Evolutionary conservation across 2,888 invertebrate species (phyloP).

Genomic region (Drosophila fulvimacula): DNA sequence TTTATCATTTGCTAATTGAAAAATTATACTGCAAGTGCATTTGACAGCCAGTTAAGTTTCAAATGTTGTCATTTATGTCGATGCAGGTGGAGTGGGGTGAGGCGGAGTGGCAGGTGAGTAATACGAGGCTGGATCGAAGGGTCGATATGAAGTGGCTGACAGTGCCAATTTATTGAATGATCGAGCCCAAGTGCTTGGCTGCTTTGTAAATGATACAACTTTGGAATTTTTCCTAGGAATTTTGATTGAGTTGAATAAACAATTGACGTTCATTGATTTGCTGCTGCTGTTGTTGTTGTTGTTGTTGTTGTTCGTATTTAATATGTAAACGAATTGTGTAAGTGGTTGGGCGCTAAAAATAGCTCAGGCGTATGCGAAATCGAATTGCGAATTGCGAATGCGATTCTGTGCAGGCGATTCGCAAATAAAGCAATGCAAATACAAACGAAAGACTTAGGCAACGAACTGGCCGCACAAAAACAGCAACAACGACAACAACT

Average conservation of each 20-base stretch:
- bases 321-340: conserved; percentile 76
- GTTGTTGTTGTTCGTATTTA: conserved; percentile 45
- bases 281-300: conserved; percentile 2
- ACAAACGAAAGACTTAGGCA: conserved; percentile 69
- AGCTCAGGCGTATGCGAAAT: conserved; percentile 43
- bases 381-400: conserved; percentile 33
- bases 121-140: background rate
- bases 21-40: conserved; percentile 74
- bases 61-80: conserved; percentile 62
- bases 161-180: conserved; percentile 76
- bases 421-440: conserved; percentile 69
- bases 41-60: conserved; percentile 75
- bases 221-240: conserved; percentile 76
- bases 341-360: conserved; percentile 64
- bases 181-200: conserved; percentile 47
- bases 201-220: conserved; percentile 68
- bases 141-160: conserved; percentile 39
- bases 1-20: conserved; percentile 81
- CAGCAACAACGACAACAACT: conserved; percentile 28
- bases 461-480: conserved; percentile 51
- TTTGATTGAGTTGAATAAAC: conserved; percentile 78
- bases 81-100: background rate
- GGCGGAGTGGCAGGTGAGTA: background rate
- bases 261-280: conserved; percentile 53
- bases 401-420: conserved; percentile 27